A percentile compares a stretch with the other conserved stretches of the same genome.
phyloP scores from a whole-genome alignment of 2,113 vertebrate species.

The Bettongia penicillata region DNA sequence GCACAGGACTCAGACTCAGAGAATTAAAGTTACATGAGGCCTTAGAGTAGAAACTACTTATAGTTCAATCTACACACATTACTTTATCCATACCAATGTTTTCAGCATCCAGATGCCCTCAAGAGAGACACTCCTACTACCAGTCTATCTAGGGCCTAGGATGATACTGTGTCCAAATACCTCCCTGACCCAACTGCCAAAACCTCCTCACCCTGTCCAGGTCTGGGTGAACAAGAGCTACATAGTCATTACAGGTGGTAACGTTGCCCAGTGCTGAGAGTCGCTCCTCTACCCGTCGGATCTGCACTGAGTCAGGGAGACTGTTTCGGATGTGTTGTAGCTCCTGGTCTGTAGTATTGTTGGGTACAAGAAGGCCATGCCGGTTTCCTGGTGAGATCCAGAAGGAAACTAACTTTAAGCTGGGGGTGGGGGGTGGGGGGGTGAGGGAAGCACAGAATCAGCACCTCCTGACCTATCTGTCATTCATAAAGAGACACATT shows the following conservation, averaged over 20 bases:
- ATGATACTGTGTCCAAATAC: background rate
- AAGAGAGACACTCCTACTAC: slow-evolving; percentile 7
- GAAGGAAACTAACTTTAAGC: background rate
- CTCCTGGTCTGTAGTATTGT: slow-evolving; percentile 96
- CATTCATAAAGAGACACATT: background rate
- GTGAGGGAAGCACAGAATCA: background rate
- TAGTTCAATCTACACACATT: background rate
- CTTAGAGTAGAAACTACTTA: background rate
- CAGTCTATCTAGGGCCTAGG: background rate
- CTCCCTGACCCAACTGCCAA: background rate
- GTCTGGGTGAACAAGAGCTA: slow-evolving; percentile 96
- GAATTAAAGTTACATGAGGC: background rate
- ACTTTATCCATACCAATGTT: background rate
- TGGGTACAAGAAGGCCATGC: slow-evolving; percentile 94
- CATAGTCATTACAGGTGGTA: slow-evolving; percentile 96
- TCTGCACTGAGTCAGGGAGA: slow-evolving; percentile 90
- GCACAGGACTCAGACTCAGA: background rate
- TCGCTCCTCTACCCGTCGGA: slow-evolving; percentile 95
- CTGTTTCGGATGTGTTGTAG: slow-evolving; percentile 96
- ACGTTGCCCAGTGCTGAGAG: slow-evolving; percentile 97
- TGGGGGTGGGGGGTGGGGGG: background rate
- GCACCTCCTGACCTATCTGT: background rate
- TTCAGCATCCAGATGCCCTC: background rate
- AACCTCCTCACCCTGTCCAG: slow-evolving; percentile 90
- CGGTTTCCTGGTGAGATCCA: slow-evolving; percentile 90